A percentile compares a stretch with the other conserved stretches of the same genome.
These are phyloP conservation scores for Columba janthina DNA, from an alignment of 2,113 vertebrate species.

Conservation along the genomic window DNA sequence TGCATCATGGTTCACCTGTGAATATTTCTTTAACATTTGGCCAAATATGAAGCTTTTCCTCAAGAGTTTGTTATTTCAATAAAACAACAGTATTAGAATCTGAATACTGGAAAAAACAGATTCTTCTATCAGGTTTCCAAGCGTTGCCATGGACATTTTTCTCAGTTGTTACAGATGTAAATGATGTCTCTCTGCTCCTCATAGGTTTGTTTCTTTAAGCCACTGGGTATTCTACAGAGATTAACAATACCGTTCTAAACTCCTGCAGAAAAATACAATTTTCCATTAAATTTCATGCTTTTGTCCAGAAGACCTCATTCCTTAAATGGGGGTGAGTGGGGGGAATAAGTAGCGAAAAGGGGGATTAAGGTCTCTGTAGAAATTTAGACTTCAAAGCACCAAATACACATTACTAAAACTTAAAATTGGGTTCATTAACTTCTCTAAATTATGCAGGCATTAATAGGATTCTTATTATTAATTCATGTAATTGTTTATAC, in stretches of 20 bases:
- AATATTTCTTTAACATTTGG: not conserved
- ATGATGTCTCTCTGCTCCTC: not conserved
- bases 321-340: not conserved
- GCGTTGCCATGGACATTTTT: not conserved
- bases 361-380: slow-evolving; percentile 26
- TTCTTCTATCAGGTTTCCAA: not conserved
- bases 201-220: not conserved
- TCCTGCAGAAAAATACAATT: slow-evolving; percentile 1
- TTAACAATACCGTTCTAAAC: not conserved
- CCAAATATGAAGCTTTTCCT: not conserved
- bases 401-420: slow-evolving; percentile 61
- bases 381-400: slow-evolving; percentile 39
- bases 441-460: slow-evolving; percentile 59
- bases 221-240: not conserved
- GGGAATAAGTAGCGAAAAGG: not conserved
- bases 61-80: not conserved
- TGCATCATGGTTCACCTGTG: not conserved
- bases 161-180: not conserved
- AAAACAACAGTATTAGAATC: not conserved
- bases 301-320: not conserved
- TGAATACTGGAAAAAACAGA: slow-evolving; percentile 9
- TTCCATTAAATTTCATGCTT: not conserved
- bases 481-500: slow-evolving; percentile 74
- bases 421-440: slow-evolving; percentile 68
- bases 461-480: slow-evolving; percentile 74